Evolutionary conservation across 2,888 invertebrate genomes (phyloP), one percentile per base, ranked within the genome.

Genomic region (Aquatica leii): DNA sequence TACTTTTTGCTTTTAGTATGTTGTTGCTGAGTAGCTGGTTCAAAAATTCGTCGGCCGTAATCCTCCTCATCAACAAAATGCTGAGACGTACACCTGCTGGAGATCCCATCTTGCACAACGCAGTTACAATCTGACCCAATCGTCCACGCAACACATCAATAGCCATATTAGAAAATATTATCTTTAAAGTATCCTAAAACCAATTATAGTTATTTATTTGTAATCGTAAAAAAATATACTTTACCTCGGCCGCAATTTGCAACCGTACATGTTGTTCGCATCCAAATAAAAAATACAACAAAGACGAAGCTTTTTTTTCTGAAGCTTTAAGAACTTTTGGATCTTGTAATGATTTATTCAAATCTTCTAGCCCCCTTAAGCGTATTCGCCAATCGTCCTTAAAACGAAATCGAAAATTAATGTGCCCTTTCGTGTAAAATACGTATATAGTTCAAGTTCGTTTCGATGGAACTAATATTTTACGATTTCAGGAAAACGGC

Each of bases 231-330:
- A 48, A 48, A 48, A 20, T 21, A n/a, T n/a, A 6, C 62, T 59
- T 68, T 70, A 77, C 78, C 66, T 77, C 76, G 14, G 74, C 72
- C 46, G 69, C 67, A 20, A 65, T 53, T 56, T 76, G 76, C 17
- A 78, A 67, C 37, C 73, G 65, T 9, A 75, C 71, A 70, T 82
- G 80, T 62, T 87, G 84, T 78, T 91, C 91, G 63, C 89, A 87
- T 34, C 88, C 83, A 15, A 92, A 81, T 51, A 87, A 80, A 21
- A 89, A 86, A 70, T 87, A 84, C 59, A 92, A 82, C 65, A 91
- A 84, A 21, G 86, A 84, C 68, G 86, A 84, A 73, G 91, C 81
- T 76, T 88, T 84, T 1, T 88, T 86, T 72, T 87, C 85, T 51
- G 90, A 82, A 49, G 82, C 75, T 15, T 83, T 81, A 67, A 87